Evolutionary conservation across 2,797 vertebrate genomes (phyloP).

Genomic region (Cottoperca gobio): DNA sequence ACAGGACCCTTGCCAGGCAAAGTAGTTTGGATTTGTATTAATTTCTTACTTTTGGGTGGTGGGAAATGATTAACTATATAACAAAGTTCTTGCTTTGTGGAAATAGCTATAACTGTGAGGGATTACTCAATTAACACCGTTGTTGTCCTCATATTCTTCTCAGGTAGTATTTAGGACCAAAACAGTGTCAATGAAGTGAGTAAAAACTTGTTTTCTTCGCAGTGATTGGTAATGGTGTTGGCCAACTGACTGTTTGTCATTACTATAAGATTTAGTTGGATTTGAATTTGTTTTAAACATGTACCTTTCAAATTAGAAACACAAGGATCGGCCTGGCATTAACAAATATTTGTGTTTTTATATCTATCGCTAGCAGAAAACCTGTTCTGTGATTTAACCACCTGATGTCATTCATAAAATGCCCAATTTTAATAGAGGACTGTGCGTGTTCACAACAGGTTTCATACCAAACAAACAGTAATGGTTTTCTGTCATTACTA

Average conservation of each 20-base stretch:
- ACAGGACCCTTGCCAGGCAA: too few species aligned
- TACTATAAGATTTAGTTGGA: conserved; percentile 17
- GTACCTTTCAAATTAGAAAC: neutral
- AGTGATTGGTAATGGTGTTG: neutral
- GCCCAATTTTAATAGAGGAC: too few species aligned
- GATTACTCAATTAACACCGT: neutral
- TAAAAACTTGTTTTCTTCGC: neutral
- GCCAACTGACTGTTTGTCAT: neutral
- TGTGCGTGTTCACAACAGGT: too few species aligned
- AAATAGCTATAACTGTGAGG: neutral
- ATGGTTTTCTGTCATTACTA: too few species aligned
- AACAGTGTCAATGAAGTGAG: neutral
- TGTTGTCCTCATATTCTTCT: neutral
- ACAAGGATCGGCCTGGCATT: neutral
- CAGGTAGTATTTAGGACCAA: neutral
- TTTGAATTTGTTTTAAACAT: conserved; percentile 31
- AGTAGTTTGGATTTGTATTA: neutral
- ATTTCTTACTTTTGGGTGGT: neutral
- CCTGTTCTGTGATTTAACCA: too few species aligned
- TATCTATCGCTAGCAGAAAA: neutral
- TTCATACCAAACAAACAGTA: too few species aligned
- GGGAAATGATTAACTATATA: neutral
- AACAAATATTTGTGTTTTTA: neutral
- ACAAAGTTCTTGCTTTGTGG: neutral
- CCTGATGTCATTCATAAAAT: too few species aligned